Percentiles rank a stretch among this genome's conserved stretches.
These are phyloP conservation scores for Actinia tenebrosa DNA, from an alignment of 64 coral and sea anemone genomes.

Conservation along the genomic window DNA sequence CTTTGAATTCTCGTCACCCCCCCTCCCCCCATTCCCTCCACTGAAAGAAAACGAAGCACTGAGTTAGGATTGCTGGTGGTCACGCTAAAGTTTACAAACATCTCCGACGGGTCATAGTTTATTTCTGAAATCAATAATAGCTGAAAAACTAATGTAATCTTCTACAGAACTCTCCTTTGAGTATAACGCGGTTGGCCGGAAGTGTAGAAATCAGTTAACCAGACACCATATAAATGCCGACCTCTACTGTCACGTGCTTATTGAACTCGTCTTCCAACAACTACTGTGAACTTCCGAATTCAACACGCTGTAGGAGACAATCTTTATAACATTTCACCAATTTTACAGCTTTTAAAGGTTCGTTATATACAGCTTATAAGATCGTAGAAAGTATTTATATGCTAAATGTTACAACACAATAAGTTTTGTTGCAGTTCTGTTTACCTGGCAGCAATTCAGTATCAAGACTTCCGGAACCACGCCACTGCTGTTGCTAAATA, in stretches of 20 bases:
- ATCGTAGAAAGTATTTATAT: neutral
- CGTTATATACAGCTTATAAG: no score
- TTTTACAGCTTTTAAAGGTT: no score
- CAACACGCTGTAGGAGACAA: no score
- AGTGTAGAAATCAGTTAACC: neutral
- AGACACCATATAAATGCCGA: no score
- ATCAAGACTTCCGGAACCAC: neutral
- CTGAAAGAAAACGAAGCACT: no score
- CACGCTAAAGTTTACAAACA: conserved; percentile 1
- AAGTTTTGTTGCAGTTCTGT: neutral
- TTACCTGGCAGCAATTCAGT: neutral
- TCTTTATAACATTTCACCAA: no score
- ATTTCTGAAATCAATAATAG: neutral
- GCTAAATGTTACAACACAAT: neutral
- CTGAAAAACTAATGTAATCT: neutral
- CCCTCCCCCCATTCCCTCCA: no score
- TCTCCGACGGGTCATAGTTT: neutral
- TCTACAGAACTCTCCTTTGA: neutral
- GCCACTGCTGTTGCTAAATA: neutral
- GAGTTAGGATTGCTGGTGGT: neutral
- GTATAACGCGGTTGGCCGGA: neutral
- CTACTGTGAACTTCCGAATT: no score
- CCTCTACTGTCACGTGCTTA: no score
- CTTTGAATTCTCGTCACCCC: no score
- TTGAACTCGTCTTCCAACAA: no score